phyloP scores from a whole-genome alignment of 2,888 invertebrate genomes.

The Zaprionus obscuricornis region DNA sequence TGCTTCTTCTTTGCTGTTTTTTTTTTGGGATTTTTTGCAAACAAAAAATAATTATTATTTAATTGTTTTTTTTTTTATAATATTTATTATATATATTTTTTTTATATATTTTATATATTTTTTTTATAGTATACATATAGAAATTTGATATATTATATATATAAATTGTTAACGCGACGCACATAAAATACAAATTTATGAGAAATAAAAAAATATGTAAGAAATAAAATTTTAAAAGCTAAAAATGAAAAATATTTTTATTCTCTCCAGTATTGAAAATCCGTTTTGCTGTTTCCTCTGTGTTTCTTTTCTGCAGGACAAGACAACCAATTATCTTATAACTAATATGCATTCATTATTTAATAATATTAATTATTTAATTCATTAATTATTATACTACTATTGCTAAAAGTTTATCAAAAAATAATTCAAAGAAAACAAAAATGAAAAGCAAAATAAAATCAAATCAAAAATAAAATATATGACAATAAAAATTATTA shows the following conservation, averaged over 20 bases:
- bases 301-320: no score
- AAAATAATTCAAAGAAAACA: conserved; percentile 4
- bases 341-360: conserved; percentile 4
- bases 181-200: conserved; percentile 30
- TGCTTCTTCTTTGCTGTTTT: conserved; percentile 10
- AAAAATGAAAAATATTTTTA: conserved; percentile 81
- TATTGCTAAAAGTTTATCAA: conserved; percentile 12
- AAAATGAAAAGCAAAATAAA: conserved; percentile 17
- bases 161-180: neutral
- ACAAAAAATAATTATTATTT: conserved; percentile 19
- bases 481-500: neutral
- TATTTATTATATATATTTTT: conserved; percentile 15
- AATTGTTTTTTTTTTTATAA: conserved; percentile 16
- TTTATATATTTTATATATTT: conserved; percentile 1
- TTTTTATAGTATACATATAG: neutral
- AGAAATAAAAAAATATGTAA: no score
- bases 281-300: conserved; percentile 66
- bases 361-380: conserved; percentile 14
- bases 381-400: conserved; percentile 34
- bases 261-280: conserved; percentile 74
- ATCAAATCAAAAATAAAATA: neutral
- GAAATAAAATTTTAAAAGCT: no score
- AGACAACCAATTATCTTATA: conserved; percentile 60
- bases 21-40: conserved; percentile 21
- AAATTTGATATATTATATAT: neutral